phyloP scores from a whole-genome alignment of 2,113 vertebrate species.

The Malurus elegans region DNA sequence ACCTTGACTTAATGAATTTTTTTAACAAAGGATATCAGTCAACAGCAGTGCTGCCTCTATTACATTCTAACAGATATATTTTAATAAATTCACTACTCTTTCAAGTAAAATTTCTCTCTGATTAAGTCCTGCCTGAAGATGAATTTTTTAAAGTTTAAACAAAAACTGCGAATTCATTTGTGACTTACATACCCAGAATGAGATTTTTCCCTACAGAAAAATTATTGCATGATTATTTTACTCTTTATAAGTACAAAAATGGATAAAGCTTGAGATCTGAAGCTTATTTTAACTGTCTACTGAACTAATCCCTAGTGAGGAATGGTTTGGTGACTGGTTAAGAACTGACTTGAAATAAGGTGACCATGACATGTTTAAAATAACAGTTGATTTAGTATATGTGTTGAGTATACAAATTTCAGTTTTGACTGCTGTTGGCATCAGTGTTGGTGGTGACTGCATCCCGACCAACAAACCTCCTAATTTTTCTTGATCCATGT shows the following conservation, averaged over 20 bases:
- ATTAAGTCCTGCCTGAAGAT: not conserved
- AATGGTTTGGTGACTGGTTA: not conserved
- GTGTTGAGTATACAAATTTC: not conserved
- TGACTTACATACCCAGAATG: not conserved
- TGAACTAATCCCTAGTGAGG: not conserved
- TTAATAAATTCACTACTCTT: not conserved
- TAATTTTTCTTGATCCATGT: not conserved
- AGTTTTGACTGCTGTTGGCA: not conserved
- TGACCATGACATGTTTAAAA: not conserved
- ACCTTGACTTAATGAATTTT: not conserved
- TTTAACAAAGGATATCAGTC: not conserved
- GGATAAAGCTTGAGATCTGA: not conserved
- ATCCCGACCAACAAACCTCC: not conserved
- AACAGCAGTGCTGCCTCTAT: not conserved
- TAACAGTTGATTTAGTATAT: not conserved
- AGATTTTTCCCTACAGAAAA: not conserved
- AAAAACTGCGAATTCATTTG: constrained; percentile 3
- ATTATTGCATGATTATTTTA: not conserved
- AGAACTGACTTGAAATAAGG: not conserved
- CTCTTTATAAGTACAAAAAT: not conserved
- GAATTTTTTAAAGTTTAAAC: not conserved
- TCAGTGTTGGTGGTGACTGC: not conserved
- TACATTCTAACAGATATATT: not conserved
- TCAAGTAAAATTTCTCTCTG: not conserved
- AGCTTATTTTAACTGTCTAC: not conserved